Conservation (phyloP, 2,113 vertebrate species). For the Tamias sibiricus region DNA sequence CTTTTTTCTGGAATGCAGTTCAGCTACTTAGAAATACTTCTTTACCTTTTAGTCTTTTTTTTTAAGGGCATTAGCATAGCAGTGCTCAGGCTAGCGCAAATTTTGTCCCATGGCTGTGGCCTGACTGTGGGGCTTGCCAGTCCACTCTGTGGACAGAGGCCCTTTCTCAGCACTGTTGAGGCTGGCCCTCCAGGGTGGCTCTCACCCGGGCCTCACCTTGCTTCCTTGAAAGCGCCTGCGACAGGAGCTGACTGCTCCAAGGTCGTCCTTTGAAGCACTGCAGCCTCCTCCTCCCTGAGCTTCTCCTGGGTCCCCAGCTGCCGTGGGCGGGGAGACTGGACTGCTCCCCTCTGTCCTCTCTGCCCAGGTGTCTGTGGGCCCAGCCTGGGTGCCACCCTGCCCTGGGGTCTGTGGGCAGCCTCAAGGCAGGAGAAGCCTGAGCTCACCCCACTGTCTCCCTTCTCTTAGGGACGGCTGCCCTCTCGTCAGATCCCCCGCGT, state of each 20-base stretch:
- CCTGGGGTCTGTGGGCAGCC: neutral
- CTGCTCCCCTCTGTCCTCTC: neutral
- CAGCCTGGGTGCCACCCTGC: too few species aligned
- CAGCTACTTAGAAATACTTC: neutral
- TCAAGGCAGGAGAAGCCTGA: neutral
- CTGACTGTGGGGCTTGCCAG: neutral
- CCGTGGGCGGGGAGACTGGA: too few species aligned
- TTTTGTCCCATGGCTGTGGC: neutral
- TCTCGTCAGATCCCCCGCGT: too few species aligned
- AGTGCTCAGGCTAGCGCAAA: neutral
- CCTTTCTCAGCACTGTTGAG: neutral
- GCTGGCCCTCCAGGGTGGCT: neutral
- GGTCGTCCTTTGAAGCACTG: neutral
- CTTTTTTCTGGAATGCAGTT: neutral
- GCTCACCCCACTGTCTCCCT: neutral
- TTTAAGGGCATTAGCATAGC: accelerated
- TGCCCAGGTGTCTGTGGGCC: too few species aligned
- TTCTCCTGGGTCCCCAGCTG: neutral
- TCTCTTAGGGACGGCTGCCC: neutral
- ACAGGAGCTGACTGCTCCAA: neutral
- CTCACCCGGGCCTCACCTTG: neutral
- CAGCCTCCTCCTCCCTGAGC: neutral
- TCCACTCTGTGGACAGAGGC: neutral
- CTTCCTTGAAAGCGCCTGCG: neutral
- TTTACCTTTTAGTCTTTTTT: neutral